These are phyloP conservation scores for Patella caerulea DNA, from an alignment of 2,888 invertebrate species.

Conservation along the genomic window DNA sequence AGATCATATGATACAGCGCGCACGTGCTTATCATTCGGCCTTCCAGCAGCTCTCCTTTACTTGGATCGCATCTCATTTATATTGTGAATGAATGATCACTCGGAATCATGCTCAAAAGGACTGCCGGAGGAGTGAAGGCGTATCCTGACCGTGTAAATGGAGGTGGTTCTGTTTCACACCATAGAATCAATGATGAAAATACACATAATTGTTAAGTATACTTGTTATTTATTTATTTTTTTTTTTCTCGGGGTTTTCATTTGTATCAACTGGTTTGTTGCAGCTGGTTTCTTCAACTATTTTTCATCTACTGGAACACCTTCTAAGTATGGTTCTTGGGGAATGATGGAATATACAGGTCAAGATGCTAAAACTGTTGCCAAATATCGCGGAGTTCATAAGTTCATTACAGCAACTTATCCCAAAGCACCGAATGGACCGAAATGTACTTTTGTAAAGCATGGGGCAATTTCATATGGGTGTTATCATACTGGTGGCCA, in stretches of 20 bases:
- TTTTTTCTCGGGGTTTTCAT: background rate
- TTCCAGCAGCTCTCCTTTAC: background rate
- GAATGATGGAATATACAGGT: constrained; percentile 53
- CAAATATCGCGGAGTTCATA: constrained; percentile 51
- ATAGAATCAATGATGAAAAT: no score
- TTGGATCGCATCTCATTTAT: no score
- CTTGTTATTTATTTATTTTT: no score
- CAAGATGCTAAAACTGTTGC: constrained; percentile 50
- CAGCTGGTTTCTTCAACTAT: constrained; percentile 57
- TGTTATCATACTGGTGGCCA: constrained; percentile 35
- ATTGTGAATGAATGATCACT: no score
- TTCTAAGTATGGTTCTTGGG: constrained; percentile 57
- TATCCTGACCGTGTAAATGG: no score
- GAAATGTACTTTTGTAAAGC: constrained; percentile 39
- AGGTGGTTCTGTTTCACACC: no score
- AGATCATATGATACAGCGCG: no score
- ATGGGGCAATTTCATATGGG: constrained; percentile 31
- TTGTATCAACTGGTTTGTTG: background rate
- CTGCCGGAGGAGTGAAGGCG: no score
- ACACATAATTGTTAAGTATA: no score
- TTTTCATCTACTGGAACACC: constrained; percentile 46
- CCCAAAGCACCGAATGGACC: constrained; percentile 28
- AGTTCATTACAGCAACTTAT: constrained; percentile 38
- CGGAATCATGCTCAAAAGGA: no score
- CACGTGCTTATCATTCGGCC: no score